These are phyloP conservation scores for Leucophenga maculata DNA, from an alignment of 2,888 invertebrate genomes.

Conservation along the genomic window DNA sequence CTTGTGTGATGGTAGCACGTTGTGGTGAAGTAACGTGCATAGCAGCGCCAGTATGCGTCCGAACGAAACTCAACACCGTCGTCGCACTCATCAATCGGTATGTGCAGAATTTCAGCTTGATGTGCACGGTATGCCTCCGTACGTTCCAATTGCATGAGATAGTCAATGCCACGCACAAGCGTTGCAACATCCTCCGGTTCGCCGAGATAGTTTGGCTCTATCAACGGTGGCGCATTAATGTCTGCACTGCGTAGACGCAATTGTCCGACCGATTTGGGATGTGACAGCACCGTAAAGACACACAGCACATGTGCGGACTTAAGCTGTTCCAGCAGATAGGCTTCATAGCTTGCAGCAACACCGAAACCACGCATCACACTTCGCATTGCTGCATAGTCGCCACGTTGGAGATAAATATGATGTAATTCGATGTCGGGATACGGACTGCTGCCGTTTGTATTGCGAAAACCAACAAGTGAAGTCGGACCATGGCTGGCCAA, in stretches of 20 bases:
- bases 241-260: slow-evolving; percentile 74
- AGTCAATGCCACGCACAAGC: slow-evolving; percentile 73
- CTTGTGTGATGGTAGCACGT: slow-evolving; percentile 81
- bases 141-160: slow-evolving; percentile 66
- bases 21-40: slow-evolving; percentile 77
- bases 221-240: slow-evolving; percentile 77
- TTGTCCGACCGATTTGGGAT: slow-evolving; percentile 74
- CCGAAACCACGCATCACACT: slow-evolving; percentile 35
- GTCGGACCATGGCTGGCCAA: slow-evolving; percentile 69
- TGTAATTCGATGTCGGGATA: slow-evolving; percentile 77
- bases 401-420: slow-evolving; percentile 64
- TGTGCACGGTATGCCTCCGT: slow-evolving; percentile 71
- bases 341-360: slow-evolving; percentile 38
- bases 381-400: slow-evolving; percentile 38
- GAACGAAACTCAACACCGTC: slow-evolving; percentile 47
- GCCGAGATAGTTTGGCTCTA: slow-evolving; percentile 79
- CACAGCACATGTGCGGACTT: slow-evolving; percentile 63
- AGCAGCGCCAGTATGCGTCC: slow-evolving; percentile 79
- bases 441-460: slow-evolving; percentile 72
- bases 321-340: slow-evolving; percentile 34
- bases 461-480: slow-evolving; percentile 75
- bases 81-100: slow-evolving; percentile 60
- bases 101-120: slow-evolving; percentile 54
- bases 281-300: slow-evolving; percentile 70
- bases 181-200: slow-evolving; percentile 75